Evolutionary conservation across 30 jellyfish, hydroid and myxozoan genomes (phyloP), one percentile per base, ranked within the genome.

Genomic region (Cassiopea xamachana): DNA sequence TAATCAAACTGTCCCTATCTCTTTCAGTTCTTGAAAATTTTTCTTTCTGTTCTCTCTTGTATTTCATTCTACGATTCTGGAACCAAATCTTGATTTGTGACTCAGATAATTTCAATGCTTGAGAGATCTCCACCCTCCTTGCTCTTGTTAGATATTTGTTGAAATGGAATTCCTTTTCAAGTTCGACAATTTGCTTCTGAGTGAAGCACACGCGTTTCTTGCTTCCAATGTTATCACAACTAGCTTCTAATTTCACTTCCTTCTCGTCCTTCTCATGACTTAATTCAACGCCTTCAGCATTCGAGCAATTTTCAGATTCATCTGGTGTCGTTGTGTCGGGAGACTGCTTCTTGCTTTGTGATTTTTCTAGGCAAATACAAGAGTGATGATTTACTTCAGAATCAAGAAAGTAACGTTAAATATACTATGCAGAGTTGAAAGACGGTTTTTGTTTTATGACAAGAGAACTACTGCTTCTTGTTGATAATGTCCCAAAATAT

Each of bases 111-210:
- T 93, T 87, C 71, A 93, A 74, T 1, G 95, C 98, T 18, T 82
- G 81, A 19, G 98, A 93, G 1, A 93, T 87, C 67, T 93, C 98
- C 39, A 93, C 96, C 16, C 98, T 85, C 58, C 98, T 81, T 60
- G 93, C 48, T 82, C 98, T 61, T 17, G 98, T 93, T 62, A 93
- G 74, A 67, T 93, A 93, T 70, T 93, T 93, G 70, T 84, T 89
- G 86, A 45, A 85, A 81, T 88, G 97, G 71, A 93, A 93, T 84
- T 96, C 99, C 73, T 96, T 96, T 70, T 96, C 99, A 9, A 96
- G 90, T 86, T 96, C 99, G 71, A 96, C 98, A 73, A 95, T 91
- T 73, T 95, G 98, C 75, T 92, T 90, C 48, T 95, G 99, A 14
- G 98, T 88, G 95, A 95, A 95, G 69, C 98, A 95, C 44, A 91